phyloP scores from a whole-genome alignment of 2,888 invertebrate genomes.

The Thymelicus sylvestris region DNA sequence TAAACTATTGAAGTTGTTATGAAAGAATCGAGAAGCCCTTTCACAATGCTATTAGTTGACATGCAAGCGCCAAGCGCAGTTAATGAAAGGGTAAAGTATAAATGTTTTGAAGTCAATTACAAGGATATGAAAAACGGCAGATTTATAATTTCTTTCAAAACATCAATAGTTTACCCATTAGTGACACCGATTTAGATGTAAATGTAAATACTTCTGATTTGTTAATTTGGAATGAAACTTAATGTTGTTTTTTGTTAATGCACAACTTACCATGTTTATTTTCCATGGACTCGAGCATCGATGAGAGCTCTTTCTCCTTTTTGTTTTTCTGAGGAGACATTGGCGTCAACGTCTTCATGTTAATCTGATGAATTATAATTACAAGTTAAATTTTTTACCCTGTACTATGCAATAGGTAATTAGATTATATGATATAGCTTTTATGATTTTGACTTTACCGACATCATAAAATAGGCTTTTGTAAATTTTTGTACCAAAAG shows the following conservation, averaged over 20 bases:
- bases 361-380: constrained; percentile 70
- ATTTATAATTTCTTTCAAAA: constrained; percentile 66
- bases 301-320: constrained; percentile 88
- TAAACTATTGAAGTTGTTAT: constrained; percentile 86
- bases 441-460: too few species aligned
- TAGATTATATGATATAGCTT: too few species aligned
- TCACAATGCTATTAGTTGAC: constrained; percentile 66
- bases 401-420: neutral
- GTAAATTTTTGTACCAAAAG: neutral
- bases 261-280: constrained; percentile 90
- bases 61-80: constrained; percentile 76
- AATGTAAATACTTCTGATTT: constrained; percentile 9
- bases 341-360: constrained; percentile 85
- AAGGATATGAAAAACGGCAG: constrained; percentile 25
- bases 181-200: constrained; percentile 43
- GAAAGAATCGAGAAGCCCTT: constrained; percentile 75
- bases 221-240: constrained; percentile 22
- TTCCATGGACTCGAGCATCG: constrained; percentile 91
- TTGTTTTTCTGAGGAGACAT: constrained; percentile 86
- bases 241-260: constrained; percentile 9
- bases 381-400: neutral
- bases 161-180: constrained; percentile 85
- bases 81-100: constrained; percentile 83
- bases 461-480: neutral
- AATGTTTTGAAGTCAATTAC: constrained; percentile 75